Conservation (phyloP, 2,797 vertebrate species). For the Todus mexicanus region DNA sequence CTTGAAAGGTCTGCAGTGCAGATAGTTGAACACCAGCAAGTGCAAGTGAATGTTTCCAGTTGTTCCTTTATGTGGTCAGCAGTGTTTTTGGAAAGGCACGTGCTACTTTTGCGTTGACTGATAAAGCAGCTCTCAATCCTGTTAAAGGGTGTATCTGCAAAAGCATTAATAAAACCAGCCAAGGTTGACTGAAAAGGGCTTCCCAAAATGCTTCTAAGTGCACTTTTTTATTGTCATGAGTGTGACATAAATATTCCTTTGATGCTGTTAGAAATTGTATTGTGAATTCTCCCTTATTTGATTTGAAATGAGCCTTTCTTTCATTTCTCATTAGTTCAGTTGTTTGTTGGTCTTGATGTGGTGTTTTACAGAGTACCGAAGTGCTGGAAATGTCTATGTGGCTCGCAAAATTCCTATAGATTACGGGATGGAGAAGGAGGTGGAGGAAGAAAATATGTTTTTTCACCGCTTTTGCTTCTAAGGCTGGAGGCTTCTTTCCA, state of each 20-base stretch:
- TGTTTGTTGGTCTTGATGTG: not conserved
- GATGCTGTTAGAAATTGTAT: not conserved
- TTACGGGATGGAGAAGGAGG: not conserved
- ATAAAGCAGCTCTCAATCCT: not conserved
- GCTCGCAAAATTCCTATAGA: not conserved
- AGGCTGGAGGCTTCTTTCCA: conserved; percentile 7
- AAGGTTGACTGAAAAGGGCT: not conserved
- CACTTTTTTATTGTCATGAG: not conserved
- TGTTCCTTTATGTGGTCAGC: not conserved
- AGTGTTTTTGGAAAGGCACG: not conserved
- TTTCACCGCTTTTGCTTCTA: not conserved
- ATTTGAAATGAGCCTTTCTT: not conserved
- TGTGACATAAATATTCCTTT: not conserved
- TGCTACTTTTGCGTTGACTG: not conserved
- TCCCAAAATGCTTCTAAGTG: not conserved
- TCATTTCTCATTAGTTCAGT: not conserved
- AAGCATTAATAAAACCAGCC: not conserved
- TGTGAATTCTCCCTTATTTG: not conserved
- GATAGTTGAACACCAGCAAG: not conserved
- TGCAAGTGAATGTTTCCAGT: not conserved
- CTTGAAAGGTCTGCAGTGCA: not conserved
- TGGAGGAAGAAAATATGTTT: not conserved
- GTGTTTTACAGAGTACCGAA: not conserved
- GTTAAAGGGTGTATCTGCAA: not conserved
- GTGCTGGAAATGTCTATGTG: not conserved